Evolutionary conservation across 2,797 vertebrate genomes (phyloP).

Genomic region (Dryobates pubescens): DNA sequence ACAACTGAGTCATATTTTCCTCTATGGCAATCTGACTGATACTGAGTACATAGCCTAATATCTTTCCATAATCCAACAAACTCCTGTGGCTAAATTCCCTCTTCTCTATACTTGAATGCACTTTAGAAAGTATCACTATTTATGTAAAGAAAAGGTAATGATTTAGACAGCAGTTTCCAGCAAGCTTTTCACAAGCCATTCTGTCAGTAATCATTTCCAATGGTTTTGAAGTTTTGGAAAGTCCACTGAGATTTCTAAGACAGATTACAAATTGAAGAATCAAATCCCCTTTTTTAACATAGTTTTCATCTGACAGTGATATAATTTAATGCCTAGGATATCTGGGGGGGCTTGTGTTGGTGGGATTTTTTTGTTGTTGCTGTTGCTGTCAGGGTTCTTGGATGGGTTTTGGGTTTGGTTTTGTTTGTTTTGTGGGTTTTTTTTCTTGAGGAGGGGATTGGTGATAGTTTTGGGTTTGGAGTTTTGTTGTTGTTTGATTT

Average conservation of each 20-base stretch:
- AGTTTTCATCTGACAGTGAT: background rate
- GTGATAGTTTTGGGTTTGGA: no score
- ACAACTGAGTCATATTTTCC: background rate
- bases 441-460: no score
- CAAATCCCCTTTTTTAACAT: background rate
- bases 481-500: no score
- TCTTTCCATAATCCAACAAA: background rate
- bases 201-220: background rate
- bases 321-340: background rate
- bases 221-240: background rate
- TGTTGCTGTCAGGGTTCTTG: no score
- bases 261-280: background rate
- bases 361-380: no score
- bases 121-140: background rate
- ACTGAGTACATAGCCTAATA: background rate
- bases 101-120: background rate
- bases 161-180: conserved; percentile 1
- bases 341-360: background rate
- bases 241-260: background rate
- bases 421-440: no score
- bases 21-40: background rate
- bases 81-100: background rate
- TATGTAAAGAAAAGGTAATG: background rate
- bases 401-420: background rate
- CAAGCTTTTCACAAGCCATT: background rate